Evolutionary conservation across 2,113 vertebrate species (phyloP), one percentile per base, ranked within the genome.

Genomic region (Typhlomys cinereus): DNA sequence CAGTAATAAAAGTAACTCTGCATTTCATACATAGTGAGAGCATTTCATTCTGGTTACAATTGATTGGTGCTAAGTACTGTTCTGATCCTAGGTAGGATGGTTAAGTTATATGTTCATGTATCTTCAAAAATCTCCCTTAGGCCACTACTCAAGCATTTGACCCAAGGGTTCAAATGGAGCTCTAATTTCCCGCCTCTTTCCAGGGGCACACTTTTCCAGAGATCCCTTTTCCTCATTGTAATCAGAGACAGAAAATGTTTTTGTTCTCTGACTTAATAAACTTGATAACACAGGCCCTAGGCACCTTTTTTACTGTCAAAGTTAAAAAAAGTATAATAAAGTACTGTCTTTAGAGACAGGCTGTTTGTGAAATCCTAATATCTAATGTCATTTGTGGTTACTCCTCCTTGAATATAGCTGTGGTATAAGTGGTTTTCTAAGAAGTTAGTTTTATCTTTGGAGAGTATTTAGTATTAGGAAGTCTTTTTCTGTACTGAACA

Each of bases 401-500:
- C 34, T 29, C 73, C 83, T 73, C n/a, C 62, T 78, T 78, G 62
- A 70, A 50, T 34, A 66, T 66, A 73, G 92, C 34, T 67, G 23
- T 78, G 50, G 46, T 50, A 1, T 81, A 89, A 95, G 44, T 62
- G 34, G 12, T 88, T 85, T 70, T 52, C 44, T 50, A 70, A 82
- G 44, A 41, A 85, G 29, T 85, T 79, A 10, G 59, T 86, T 84
- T 90, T n/a, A 57, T 93, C 73, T 81, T 93, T 21, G 88, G 69
- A 87, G 76, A 82, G 25, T 52, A 44, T 12, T 66, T 25, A 57
- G 23, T 89, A 36, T 84, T 91, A 70, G n/a, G 50, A 82, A 39
- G 29, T 54, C 44, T 64, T 87, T 75, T 59, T 29, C 86, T 78
- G 34, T 29, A 57, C 39, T 88, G 50, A 92, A 74, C 39, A 79